Base-by-base conservation (phyloP, 2,797 vertebrate genomes). In the Pampus argenteus region DNA sequence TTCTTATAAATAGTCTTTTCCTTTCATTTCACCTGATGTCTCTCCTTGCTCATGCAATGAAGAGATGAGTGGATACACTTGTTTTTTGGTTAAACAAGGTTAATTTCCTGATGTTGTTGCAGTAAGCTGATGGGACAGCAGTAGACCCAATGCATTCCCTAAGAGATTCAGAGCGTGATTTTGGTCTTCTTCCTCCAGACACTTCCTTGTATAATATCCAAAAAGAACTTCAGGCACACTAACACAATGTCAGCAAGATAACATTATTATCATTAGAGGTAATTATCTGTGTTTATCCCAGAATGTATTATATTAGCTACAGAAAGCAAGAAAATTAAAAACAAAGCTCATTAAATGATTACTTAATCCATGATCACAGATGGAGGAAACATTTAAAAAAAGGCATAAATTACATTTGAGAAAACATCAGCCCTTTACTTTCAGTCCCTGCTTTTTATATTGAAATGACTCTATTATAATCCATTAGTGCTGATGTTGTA, bases 391-490 rank as follows among this genome's bases (percentile, higher is more conserved):
- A 34, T 47, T 29, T 42, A 23, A 20, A 23, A 52, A 76, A 29
- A 62, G 28, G 20, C 18, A 34, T 70, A 26, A 71, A 66, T 48
- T 59, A 34, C 20, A 65, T 42, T 69, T n/a, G 15, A 11, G 14
- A 63, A 45, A 66, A 56, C 34, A 54, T 64, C 36, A 13, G 71
- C 44, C 36, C 6, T 78, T 69, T 44, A 58, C 34, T 55, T 56
- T 63, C 58, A 76, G 36, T 36, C 14, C 25, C 15, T 42, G 28
- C 28, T 62, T 66, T 79, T 61, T 28, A 28, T 72, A 66, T 66
- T 70, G 22, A 85, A 78, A 75, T 67, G 45, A 61, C 15, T 82
- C 68, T 54, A 82, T 86, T 85, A 78, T 22, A 45, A 59, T 73
- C 78, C 76, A 86, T 89, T 80, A 88, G 76, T 42, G 78, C 54